Base-by-base conservation (phyloP, 2,113 vertebrate species). In the Microcebus ravelobensis region DNA sequence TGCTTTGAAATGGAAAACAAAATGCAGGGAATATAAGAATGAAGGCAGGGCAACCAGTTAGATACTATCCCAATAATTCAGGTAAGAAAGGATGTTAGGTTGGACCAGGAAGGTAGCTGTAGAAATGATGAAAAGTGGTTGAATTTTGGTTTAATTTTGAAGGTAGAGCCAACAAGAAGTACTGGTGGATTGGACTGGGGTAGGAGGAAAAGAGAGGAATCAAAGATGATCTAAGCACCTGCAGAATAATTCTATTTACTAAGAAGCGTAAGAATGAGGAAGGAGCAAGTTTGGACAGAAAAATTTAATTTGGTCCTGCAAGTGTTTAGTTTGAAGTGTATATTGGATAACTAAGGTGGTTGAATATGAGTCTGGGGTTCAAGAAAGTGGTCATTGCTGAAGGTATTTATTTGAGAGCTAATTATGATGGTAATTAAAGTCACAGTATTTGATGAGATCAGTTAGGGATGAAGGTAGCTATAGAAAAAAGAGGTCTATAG, bases 61-160 rank as follows among this genome's bases (percentile, higher is more conserved):
- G 70, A 70, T 15, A 13, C 57, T 73, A 67, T 65, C 55, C 42
- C 18, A 90, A 76, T 71, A 55, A 76, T 76, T 20, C 31, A 82
- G 21, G 67, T 90, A 25, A 63, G 67, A 81, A 52, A 48, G 93
- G 50, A 36, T 82, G 50, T n/a, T 52, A 85, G 50, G 14, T 77
- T 92, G 52, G 31, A 76, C 50, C 67, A 90, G 85, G n/a, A 82
- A 92, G 73, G 31, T 80, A 74, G 21, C 73, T 68, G 10, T 73
- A 42, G 80, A 96, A 86, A 74, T 94, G 21, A 81, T 61, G 59
- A 77, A 50, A 70, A 91, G 55, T 70, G 34, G 13, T 21, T 63
- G 77, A 29, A 50, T 55, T 94, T 94, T 48, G 36, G n/a, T 29
- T 90, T 96, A 50, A 73, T 74, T 92, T 90, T 92, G 52, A 94